These are phyloP conservation scores for Drosophila longiperda DNA, from an alignment of 2,888 invertebrate genomes.

Conservation along the genomic window DNA sequence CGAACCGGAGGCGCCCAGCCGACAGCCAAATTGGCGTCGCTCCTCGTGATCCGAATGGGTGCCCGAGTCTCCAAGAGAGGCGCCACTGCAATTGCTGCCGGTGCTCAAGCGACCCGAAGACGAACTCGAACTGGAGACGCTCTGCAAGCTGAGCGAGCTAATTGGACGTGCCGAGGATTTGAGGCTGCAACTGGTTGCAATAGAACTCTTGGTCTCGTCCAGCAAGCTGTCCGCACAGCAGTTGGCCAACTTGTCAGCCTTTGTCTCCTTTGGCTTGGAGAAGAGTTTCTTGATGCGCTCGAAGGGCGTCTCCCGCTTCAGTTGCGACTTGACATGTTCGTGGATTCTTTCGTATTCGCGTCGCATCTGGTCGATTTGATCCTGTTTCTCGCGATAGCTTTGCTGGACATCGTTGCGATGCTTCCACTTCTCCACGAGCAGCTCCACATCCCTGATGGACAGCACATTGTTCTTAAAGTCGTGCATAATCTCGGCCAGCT, in stretches of 20 bases:
- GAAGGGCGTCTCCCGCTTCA: slow-evolving; percentile 92
- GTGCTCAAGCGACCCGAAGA: slow-evolving; percentile 94
- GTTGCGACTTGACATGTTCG: slow-evolving; percentile 90
- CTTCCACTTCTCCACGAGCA: slow-evolving; percentile 94
- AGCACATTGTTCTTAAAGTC: slow-evolving; percentile 96
- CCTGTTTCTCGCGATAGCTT: slow-evolving; percentile 93
- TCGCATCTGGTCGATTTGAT: slow-evolving; percentile 92
- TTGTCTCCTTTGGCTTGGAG: slow-evolving; percentile 85
- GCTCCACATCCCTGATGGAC: slow-evolving; percentile 93
- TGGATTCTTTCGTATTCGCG: slow-evolving; percentile 93
- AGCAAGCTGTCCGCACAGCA: slow-evolving; percentile 75
- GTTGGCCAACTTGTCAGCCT: slow-evolving; percentile 40
- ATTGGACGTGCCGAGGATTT: slow-evolving; percentile 87
- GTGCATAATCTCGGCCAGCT: slow-evolving; percentile 93
- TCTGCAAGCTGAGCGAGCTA: slow-evolving; percentile 89
- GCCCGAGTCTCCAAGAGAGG: slow-evolving; percentile 93
- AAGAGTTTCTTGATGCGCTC: slow-evolving; percentile 92
- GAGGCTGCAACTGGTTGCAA: slow-evolving; percentile 82
- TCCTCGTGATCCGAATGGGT: slow-evolving; percentile 94
- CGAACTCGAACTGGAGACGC: slow-evolving; percentile 88
- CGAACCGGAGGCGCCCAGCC: slow-evolving; percentile 82
- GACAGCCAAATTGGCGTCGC: slow-evolving; percentile 85
- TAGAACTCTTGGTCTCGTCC: slow-evolving; percentile 84
- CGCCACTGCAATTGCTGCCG: slow-evolving; percentile 89
- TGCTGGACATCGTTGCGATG: slow-evolving; percentile 94